phyloP scores from a whole-genome alignment of 2,797 vertebrate genomes.

The Cynopterus sphinx region DNA sequence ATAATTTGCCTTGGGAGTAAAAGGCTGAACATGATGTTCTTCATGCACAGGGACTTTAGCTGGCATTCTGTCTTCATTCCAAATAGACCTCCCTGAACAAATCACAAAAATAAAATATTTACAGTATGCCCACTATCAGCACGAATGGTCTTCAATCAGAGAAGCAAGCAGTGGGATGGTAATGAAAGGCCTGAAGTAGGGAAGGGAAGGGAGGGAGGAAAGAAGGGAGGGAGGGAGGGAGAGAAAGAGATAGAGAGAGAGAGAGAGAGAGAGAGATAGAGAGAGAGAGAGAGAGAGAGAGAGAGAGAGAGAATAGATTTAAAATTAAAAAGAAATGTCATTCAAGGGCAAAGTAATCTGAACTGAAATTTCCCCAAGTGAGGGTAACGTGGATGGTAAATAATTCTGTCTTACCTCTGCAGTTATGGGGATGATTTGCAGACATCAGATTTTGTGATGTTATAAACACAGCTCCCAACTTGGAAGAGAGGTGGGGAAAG shows the following conservation, averaged over 20 bases:
- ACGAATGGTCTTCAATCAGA: constrained; percentile 50
- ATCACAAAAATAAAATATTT: constrained; percentile 65
- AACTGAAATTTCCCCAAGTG: constrained; percentile 68
- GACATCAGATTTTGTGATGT: constrained; percentile 78
- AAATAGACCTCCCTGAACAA: constrained; percentile 30
- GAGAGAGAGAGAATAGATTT: neutral
- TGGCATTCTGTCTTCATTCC: constrained; percentile 28
- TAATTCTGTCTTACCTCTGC: constrained; percentile 78
- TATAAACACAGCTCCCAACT: constrained; percentile 49
- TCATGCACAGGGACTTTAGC: constrained; percentile 15
- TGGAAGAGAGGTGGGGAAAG: constrained; percentile 60
- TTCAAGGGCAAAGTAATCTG: constrained; percentile 77
- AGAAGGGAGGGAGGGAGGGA: rapidly evolving
- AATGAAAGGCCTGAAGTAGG: neutral
- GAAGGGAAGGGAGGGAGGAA: neutral
- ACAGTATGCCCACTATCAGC: neutral
- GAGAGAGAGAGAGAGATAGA: rapidly evolving
- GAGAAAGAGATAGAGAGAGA: neutral
- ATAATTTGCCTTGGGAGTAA: constrained; percentile 72
- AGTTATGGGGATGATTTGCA: constrained; percentile 74
- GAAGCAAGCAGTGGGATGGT: neutral
- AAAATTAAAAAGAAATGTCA: constrained; percentile 45
- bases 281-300: rapidly evolving
- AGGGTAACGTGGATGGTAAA: constrained; percentile 61
- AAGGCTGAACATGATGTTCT: constrained; percentile 57